Base-by-base conservation (phyloP, 2,888 invertebrate genomes). In the Beris morrisii region DNA sequence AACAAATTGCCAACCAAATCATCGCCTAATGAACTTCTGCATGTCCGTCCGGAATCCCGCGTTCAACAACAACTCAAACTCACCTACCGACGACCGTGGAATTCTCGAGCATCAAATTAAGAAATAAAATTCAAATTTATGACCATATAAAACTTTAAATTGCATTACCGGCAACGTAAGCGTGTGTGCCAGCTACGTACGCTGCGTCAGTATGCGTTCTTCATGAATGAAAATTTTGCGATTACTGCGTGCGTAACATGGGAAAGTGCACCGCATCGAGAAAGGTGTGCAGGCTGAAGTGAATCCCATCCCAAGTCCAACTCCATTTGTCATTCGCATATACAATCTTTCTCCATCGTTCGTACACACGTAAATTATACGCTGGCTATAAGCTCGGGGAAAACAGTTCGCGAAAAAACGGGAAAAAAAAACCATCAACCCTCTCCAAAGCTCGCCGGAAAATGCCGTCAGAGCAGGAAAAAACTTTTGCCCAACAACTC, bases 351-450 rank as follows among this genome's bases (percentile, higher is more conserved):
- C 69, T 69, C 69, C 71, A 70, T 70, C n/a, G 70, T 70, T 22
- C 67, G 55, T 66, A 71, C 71, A 71, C 71, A 71, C 71, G 70
- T 72, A 72, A 71, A 71, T 72, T 71, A 68, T 65, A 64, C 70
- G 63, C 65, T 48, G 48, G 31, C n/a, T 28, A 50, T 43, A 50
- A 15, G 22, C 61, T 61, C 38, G 61, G 46, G 48, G 61, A 61
- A 53, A 38, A 38, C 38, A 1, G 5, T 38, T 38, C 4, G 38
- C 9, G 38, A 38, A 38, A 38, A 53, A 61, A n/a, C 50, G 11
- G 50, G 38, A 50, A 50, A 50, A 50, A 13, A 15, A 43, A 32
- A 15, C 52, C 12, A 13, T 3, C 22, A 59, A 38, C 22, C 13
- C 48, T 50, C 52, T 52, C 50, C 5, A 59, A 30, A 61, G 38